Conservation (phyloP, 2,797 vertebrate species). For the Eulemur mongoz region DNA sequence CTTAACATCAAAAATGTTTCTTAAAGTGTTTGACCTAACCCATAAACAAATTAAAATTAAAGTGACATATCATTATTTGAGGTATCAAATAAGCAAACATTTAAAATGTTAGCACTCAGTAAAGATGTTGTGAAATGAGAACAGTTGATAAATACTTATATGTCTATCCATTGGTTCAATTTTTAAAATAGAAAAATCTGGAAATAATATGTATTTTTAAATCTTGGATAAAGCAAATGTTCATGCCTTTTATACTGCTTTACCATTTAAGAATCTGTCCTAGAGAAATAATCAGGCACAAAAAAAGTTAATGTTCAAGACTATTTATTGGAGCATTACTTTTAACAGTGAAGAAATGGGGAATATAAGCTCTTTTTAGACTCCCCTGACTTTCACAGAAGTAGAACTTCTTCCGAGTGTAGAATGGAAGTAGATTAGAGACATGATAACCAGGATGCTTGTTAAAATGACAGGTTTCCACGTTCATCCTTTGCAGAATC, state of each 20-base stretch:
- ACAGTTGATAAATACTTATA: background rate
- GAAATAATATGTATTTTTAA: background rate
- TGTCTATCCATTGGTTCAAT: background rate
- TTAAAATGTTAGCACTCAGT: background rate
- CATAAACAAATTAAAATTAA: conserved; percentile 5
- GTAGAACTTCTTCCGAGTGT: background rate
- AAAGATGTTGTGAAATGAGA: background rate
- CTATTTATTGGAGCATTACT: background rate
- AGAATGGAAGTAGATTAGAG: background rate
- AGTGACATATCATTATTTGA: background rate
- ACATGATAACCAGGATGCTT: background rate
- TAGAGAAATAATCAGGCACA: background rate
- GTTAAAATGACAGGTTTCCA: background rate
- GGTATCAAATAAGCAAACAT: background rate
- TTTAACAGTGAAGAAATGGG: background rate
- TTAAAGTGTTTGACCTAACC: background rate
- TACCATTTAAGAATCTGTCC: background rate
- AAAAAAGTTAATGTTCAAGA: background rate
- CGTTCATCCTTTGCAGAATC: background rate
- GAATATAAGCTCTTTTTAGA: background rate
- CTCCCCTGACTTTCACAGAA: background rate
- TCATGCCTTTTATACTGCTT: background rate
- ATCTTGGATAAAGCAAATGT: background rate
- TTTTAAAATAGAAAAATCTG: background rate
- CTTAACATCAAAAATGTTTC: background rate